Conservation (phyloP, 2,113 vertebrate genomes). For the Phylloscopus trochiloides region DNA sequence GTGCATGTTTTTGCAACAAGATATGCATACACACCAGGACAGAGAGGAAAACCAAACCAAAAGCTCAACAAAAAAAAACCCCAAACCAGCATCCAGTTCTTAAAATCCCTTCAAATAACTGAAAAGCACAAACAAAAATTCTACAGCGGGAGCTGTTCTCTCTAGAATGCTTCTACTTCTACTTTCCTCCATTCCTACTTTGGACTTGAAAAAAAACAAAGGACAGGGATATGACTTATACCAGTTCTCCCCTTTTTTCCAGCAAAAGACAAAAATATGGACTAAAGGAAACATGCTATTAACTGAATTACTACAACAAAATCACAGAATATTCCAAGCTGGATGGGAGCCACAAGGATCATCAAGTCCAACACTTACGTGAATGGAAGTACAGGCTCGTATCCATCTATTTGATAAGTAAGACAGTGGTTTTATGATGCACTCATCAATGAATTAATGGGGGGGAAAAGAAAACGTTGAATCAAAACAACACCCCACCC, state of each 20-base stretch:
- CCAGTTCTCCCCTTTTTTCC: not conserved
- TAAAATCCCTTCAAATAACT: not conserved
- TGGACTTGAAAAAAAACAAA: not conserved
- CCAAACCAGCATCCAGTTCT: not conserved
- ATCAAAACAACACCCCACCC: not conserved
- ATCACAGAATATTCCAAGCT: not conserved
- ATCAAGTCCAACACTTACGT: accelerated
- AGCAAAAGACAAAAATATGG: not conserved
- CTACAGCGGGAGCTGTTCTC: not conserved
- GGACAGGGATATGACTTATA: not conserved
- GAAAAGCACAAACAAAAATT: not conserved
- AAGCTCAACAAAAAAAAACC: accelerated
- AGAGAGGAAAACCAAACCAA: not conserved
- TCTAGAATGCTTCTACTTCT: not conserved
- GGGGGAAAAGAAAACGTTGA: too few species aligned
- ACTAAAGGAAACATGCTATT: not conserved
- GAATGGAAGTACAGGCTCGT: not conserved
- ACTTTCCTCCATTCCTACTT: not conserved
- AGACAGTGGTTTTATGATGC: not conserved
- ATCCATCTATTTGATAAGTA: not conserved
- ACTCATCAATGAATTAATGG: not conserved
- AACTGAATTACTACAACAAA: not conserved
- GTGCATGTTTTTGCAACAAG: not conserved
- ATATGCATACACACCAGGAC: not conserved
- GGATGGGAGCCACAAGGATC: not conserved